Evolutionary conservation across 2,113 vertebrate genomes (phyloP), one percentile per base, ranked within the genome.

Genomic region (Furnarius figulus): DNA sequence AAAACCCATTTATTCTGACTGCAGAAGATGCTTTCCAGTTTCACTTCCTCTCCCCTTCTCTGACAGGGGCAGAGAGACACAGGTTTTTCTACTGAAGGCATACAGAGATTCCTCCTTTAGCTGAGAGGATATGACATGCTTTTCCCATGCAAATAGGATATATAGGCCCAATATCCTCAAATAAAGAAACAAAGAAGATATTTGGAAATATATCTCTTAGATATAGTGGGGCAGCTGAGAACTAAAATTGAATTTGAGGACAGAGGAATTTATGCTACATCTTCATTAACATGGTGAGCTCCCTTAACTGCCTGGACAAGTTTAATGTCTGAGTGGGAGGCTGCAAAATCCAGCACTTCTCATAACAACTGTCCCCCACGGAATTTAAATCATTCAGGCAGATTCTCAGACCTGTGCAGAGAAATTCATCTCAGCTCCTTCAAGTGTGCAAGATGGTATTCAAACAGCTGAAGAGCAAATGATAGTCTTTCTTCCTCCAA

Each of bases 31-130:
- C 23, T 84, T 42, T 47, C 5, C 47, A 47, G 39, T 58, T 71
- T 35, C 30, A 31, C 2, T 37, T 68, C 6, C 24, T 22, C 8
- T 4, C 4, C 8, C 3, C 2, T 0, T 8, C 46, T 27, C 10
- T 28, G 21, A 63, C 20, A 75, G 4, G 5, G 5, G 9, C 27
- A 68, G 18, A 56, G 11, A 66, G 4, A 66, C 4, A 52, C 50
- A 8, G 9, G 6, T 16, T 71, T 63, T 66, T 53, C 22, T 77
- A 47, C 30, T 9, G 12, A 84, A 83, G 33, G 15, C 20, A 39
- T 59, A 12, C 35, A 24, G 1, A 46, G 50, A 85, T 71, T 35
- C 31, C 22, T n/a, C 13, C 52, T 89, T 67, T 23, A 65, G 44
- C 27, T 10, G 28, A 27, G 13, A 85, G 37, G 30, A 58, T 33